Evolutionary conservation across 2,888 invertebrate species (phyloP).

Genomic region (Agrypnus murinus): DNA sequence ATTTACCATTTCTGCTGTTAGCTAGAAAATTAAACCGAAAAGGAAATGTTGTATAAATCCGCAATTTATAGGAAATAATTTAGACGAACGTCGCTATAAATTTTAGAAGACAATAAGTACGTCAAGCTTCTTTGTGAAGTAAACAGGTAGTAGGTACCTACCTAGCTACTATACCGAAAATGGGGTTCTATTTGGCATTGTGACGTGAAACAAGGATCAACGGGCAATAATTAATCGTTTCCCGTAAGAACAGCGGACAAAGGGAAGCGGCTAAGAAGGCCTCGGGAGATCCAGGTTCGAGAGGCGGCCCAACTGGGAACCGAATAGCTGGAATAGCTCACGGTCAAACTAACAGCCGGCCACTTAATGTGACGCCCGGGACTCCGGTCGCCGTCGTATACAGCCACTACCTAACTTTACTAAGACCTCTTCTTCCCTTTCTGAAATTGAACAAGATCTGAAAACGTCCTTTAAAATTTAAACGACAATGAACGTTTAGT

Average conservation of each 20-base stretch:
- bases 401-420: slow-evolving; percentile 53
- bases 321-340: slow-evolving; percentile 64
- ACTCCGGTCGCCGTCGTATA: slow-evolving; percentile 65
- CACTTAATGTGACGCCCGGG: slow-evolving; percentile 72
- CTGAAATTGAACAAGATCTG: slow-evolving; percentile 38
- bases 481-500: slow-evolving; percentile 35
- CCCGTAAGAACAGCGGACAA: slow-evolving; percentile 69
- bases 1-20: slow-evolving; percentile 32
- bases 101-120: slow-evolving; percentile 45
- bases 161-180: slow-evolving; percentile 27
- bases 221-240: slow-evolving; percentile 71
- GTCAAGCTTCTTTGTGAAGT: slow-evolving; percentile 43
- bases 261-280: slow-evolving; percentile 67
- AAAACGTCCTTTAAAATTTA: slow-evolving; percentile 46
- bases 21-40: slow-evolving; percentile 21
- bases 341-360: slow-evolving; percentile 72
- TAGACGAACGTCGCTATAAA: slow-evolving; percentile 39
- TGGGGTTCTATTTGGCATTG: slow-evolving; percentile 58
- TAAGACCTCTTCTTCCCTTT: slow-evolving; percentile 45
- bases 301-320: slow-evolving; percentile 67
- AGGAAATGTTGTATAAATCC: slow-evolving; percentile 22
- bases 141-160: slow-evolving; percentile 28
- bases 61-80: slow-evolving; percentile 46
- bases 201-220: slow-evolving; percentile 67
- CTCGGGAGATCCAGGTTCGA: slow-evolving; percentile 68